phyloP scores from a whole-genome alignment of 1,140 invertebrate genomes.

The Physella acuta region DNA sequence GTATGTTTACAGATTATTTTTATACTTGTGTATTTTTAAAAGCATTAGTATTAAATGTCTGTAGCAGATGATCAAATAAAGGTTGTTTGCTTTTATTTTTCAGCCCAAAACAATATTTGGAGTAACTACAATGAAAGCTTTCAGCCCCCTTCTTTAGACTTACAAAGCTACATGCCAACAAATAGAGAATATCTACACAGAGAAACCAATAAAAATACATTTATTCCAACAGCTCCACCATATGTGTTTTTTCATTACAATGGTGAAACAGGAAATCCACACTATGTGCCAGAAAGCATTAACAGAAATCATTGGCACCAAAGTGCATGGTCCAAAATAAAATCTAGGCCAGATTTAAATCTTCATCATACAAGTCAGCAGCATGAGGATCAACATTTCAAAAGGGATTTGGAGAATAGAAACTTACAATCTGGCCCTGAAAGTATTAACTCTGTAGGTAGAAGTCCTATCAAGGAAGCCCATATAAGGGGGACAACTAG shows the following conservation, averaged over 20 bases:
- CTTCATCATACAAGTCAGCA: too few relatives aligned
- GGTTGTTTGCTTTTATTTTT: too few relatives aligned
- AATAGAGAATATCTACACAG: neutral
- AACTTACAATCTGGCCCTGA: too few relatives aligned
- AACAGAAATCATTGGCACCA: slow-evolving; percentile 11
- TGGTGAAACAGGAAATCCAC: neutral
- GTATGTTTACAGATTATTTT: neutral
- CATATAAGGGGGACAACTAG: too few relatives aligned
- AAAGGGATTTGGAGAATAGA: too few relatives aligned
- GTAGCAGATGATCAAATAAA: too few relatives aligned
- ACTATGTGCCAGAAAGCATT: neutral
- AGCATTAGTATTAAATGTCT: too few relatives aligned
- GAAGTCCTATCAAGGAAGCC: too few relatives aligned
- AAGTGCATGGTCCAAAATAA: slow-evolving; percentile 12
- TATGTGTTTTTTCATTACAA: slow-evolving; percentile 17
- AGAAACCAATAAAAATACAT: slow-evolving; percentile 1
- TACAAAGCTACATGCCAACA: slow-evolving; percentile 1
- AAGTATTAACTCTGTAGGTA: too few relatives aligned
- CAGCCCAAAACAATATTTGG: slow-evolving; percentile 8
- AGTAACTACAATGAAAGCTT: slow-evolving; percentile 15
- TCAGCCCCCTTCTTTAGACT: neutral
- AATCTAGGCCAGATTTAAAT: neutral
- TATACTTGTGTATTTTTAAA: too few relatives aligned
- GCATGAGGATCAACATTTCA: too few relatives aligned
- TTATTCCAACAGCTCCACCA: neutral